Evolutionary conservation across 2,888 invertebrate genomes (phyloP).

Genomic region (Aleiodes alternator): DNA sequence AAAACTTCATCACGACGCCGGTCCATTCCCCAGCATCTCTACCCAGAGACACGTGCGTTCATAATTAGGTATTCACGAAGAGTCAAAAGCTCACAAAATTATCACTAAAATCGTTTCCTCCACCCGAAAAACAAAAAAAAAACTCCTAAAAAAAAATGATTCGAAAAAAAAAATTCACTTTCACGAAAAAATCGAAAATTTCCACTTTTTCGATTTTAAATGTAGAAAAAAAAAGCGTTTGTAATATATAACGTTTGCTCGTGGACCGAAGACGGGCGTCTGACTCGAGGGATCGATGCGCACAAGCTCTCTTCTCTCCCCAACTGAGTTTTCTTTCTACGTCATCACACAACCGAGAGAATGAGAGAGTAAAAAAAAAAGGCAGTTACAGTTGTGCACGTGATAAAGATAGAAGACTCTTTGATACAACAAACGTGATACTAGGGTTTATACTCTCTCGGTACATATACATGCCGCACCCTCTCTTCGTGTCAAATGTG

Average conservation of each 20-base stretch:
- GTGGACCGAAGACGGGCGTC: slow-evolving; percentile 71
- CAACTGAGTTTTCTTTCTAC: slow-evolving; percentile 45
- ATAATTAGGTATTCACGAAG: background rate
- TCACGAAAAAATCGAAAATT: background rate
- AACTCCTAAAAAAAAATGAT: background rate
- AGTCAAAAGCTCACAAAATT: too few relatives aligned
- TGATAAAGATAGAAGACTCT: background rate
- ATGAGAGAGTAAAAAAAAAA: slow-evolving; percentile 29
- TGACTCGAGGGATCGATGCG: slow-evolving; percentile 68
- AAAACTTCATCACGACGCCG: slow-evolving; percentile 4
- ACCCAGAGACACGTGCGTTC: slow-evolving; percentile 16
- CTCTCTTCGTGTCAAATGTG: slow-evolving; percentile 13
- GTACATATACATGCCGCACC: slow-evolving; percentile 6
- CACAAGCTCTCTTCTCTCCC: slow-evolving; percentile 30
- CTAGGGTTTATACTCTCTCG: background rate
- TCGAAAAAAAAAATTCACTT: too few relatives aligned
- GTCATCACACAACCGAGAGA: slow-evolving; percentile 18
- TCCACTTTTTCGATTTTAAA: background rate
- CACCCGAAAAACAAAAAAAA: background rate
- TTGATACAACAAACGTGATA: too few relatives aligned
- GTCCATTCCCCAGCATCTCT: slow-evolving; percentile 4
- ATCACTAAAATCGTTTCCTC: slow-evolving; percentile 1
- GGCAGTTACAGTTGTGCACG: background rate
- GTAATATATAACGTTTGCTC: slow-evolving; percentile 20
- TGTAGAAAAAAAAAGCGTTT: background rate